These are phyloP conservation scores for Andrena trimmerana DNA, from an alignment of 2,888 invertebrate genomes.

Conservation along the genomic window DNA sequence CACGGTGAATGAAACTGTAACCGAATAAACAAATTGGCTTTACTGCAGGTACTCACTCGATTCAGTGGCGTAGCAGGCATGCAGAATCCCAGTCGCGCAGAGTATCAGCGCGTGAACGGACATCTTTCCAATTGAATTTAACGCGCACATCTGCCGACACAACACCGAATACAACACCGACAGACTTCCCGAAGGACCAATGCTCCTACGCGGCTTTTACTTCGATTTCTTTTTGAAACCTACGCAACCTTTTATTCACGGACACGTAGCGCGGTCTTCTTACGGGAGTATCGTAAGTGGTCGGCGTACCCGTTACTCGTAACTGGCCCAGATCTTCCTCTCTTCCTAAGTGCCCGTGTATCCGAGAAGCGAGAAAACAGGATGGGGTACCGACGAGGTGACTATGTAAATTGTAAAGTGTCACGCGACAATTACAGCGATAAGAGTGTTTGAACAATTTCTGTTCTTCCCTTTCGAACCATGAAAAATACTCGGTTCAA, in stretches of 20 bases:
- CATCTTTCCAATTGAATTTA: conserved; percentile 27
- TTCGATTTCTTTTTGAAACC: conserved; percentile 51
- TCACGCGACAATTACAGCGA: neutral
- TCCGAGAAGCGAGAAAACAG: conserved; percentile 13
- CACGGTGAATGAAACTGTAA: neutral
- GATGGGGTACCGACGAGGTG: neutral
- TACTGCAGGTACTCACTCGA: conserved; percentile 56
- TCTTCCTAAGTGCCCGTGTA: conserved; percentile 24
- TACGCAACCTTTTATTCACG: conserved; percentile 40
- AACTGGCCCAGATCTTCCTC: conserved; percentile 62
- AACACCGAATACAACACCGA: neutral
- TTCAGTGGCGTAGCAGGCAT: neutral
- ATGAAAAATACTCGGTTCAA: too few species aligned
- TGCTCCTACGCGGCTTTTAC: conserved; percentile 15
- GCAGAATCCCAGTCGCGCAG: neutral
- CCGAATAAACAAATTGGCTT: neutral
- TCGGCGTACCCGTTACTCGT: conserved; percentile 64
- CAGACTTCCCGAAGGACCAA: conserved; percentile 40
- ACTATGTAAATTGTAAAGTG: neutral
- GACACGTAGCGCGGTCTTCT: conserved; percentile 16
- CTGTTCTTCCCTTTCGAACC: too few species aligned
- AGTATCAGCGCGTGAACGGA: conserved; percentile 11
- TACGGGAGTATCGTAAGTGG: conserved; percentile 41
- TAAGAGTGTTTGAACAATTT: neutral
- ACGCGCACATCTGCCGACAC: neutral